Conservation (phyloP, 2,888 invertebrate species). For the Cantharis lateralis region DNA sequence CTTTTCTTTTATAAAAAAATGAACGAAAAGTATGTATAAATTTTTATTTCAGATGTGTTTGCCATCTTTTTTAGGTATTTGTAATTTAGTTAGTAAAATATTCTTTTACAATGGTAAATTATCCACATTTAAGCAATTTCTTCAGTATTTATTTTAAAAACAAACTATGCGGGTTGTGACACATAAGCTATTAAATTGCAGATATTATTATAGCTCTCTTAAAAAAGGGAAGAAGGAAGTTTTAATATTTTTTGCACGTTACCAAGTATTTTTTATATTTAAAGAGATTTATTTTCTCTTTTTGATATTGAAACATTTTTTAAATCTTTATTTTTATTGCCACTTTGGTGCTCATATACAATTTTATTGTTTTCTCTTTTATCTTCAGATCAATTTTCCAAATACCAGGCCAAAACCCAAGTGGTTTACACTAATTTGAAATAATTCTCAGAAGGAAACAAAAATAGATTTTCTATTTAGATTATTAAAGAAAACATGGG, state of each 20-base stretch:
- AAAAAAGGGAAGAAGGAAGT: constrained; percentile 41
- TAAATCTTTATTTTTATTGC: background rate
- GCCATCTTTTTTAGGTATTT: constrained; percentile 22
- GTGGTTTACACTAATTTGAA: no score
- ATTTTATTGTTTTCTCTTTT: no score
- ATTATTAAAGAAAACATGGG: no score
- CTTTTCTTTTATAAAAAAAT: constrained; percentile 1
- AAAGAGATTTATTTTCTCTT: constrained; percentile 10
- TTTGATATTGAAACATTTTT: constrained; percentile 15
- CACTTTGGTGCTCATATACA: no score
- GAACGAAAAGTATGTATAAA: constrained; percentile 15
- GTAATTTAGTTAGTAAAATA: constrained; percentile 8
- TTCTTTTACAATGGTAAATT: constrained; percentile 27
- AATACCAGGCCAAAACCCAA: no score
- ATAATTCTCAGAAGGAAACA: no score
- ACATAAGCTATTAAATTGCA: constrained; percentile 41
- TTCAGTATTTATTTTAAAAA: constrained; percentile 48
- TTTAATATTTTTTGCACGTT: constrained; percentile 38
- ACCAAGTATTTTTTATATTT: constrained; percentile 38
- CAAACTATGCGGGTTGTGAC: constrained; percentile 51
- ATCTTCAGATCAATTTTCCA: no score
- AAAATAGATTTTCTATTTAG: no score
- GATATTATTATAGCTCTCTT: constrained; percentile 37
- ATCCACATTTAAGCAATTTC: constrained; percentile 32
- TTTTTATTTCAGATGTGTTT: constrained; percentile 6